A percentile compares a stretch with the other conserved stretches of the same genome.
phyloP scores from a whole-genome alignment of 1,140 invertebrate genomes.

The Trinorchestia longiramus region DNA sequence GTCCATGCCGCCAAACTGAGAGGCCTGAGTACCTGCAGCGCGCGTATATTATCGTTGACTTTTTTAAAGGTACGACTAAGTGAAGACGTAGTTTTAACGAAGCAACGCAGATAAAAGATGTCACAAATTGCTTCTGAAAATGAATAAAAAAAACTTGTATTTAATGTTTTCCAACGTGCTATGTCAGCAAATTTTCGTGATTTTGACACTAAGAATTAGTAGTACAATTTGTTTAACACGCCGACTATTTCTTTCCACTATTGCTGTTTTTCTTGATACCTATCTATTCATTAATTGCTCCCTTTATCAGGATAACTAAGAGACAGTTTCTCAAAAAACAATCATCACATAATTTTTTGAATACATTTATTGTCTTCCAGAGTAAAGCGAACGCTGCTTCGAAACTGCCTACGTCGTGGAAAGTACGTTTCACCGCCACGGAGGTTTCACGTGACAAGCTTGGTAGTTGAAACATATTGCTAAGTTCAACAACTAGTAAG shows the following conservation, averaged over 20 bases:
- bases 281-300: neutral
- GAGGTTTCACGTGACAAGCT: neutral
- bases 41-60: neutral
- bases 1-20: neutral
- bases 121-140: neutral
- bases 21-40: neutral
- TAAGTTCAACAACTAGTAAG: neutral
- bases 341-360: neutral
- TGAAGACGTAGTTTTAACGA: neutral
- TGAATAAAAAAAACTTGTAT: neutral
- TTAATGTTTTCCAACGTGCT: neutral
- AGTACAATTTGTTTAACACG: neutral
- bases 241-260: neutral
- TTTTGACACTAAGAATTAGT: too few relatives aligned
- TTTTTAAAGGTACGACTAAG: neutral
- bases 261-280: neutral
- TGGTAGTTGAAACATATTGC: neutral
- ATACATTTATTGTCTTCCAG: neutral
- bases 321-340: neutral
- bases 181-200: too few relatives aligned
- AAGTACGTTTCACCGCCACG: neutral
- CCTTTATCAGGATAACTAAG: neutral
- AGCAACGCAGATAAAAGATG: neutral
- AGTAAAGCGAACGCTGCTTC: neutral
- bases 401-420: neutral